Conservation (phyloP, 2,888 invertebrate species). For the Agrilus cyanescens region DNA sequence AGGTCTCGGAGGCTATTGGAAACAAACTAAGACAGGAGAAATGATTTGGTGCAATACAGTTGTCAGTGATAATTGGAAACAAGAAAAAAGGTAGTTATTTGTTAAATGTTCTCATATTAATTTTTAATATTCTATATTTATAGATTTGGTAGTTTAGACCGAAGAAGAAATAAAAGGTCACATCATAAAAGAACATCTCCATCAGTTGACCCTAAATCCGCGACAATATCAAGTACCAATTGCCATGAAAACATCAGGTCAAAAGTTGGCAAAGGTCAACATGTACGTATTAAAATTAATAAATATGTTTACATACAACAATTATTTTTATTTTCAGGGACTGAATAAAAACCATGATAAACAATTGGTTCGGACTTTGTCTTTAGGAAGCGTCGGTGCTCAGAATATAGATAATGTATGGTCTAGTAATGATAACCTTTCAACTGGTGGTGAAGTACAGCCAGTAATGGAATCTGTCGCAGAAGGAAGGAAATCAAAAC, state of each 20-base stretch:
- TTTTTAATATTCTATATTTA: conserved; percentile 10
- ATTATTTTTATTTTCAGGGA: conserved; percentile 15
- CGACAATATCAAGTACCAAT: conserved; percentile 26
- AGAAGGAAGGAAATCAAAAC: conserved; percentile 29
- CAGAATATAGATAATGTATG: conserved; percentile 33
- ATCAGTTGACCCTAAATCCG: conserved; percentile 29
- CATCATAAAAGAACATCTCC: conserved; percentile 30
- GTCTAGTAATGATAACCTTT: conserved; percentile 35
- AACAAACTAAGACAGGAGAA: conserved; percentile 30
- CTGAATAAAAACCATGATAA: conserved; percentile 27
- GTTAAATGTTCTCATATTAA: background rate
- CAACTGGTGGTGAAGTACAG: conserved; percentile 33
- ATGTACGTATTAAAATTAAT: conserved; percentile 16
- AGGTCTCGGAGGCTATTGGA: conserved; percentile 35
- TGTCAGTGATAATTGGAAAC: conserved; percentile 27
- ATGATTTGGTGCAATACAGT: conserved; percentile 31
- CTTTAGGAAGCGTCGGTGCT: conserved; percentile 44
- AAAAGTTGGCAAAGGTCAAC: conserved; percentile 25
- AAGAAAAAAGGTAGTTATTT: conserved; percentile 29
- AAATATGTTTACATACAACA: background rate
- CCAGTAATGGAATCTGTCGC: conserved; percentile 26
- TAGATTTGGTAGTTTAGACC: conserved; percentile 49
- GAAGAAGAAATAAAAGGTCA: conserved; percentile 38
- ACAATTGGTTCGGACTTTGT: conserved; percentile 43
- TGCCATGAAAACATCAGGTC: conserved; percentile 26